Conservation (phyloP, 2,113 vertebrate genomes). For the Phyllostomus discolor region DNA sequence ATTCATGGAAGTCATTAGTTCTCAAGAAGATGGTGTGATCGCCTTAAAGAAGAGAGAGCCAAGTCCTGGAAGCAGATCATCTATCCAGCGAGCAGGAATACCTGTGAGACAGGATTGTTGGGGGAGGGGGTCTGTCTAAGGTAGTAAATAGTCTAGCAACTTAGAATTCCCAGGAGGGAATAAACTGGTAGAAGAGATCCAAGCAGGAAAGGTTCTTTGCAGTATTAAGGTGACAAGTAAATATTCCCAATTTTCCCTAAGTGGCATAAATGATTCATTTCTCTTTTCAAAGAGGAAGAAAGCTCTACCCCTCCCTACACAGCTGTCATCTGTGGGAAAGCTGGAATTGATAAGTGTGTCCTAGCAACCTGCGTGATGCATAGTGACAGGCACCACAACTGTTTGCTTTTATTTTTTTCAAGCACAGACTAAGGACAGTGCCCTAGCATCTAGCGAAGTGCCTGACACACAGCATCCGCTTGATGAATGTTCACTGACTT, state of each 20-base stretch:
- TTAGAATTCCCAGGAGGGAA: not conserved
- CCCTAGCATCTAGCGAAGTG: not conserved
- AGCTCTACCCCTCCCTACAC: not conserved
- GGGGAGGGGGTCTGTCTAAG: too few species aligned
- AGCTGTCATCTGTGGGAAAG: not conserved
- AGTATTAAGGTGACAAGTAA: not conserved
- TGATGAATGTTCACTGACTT: not conserved
- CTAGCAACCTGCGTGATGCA: not conserved
- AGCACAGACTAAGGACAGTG: not conserved
- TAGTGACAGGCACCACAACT: not conserved
- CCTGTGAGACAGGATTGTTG: not conserved
- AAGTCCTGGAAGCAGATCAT: not conserved
- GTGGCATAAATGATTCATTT: not conserved
- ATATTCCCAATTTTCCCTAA: not conserved
- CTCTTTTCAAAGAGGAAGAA: not conserved
- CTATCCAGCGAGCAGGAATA: too few species aligned
- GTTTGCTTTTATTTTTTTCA: not conserved
- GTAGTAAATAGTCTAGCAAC: not conserved
- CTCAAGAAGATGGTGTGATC: not conserved
- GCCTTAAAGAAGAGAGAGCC: not conserved
- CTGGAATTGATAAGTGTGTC: not conserved
- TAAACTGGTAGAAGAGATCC: not conserved
- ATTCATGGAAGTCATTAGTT: not conserved
- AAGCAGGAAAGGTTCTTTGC: not conserved
- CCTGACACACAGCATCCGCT: not conserved